Evolutionary conservation across 2,797 vertebrate genomes (phyloP), one percentile per base, ranked within the genome.

Genomic region (Knipowitschia caucasica): DNA sequence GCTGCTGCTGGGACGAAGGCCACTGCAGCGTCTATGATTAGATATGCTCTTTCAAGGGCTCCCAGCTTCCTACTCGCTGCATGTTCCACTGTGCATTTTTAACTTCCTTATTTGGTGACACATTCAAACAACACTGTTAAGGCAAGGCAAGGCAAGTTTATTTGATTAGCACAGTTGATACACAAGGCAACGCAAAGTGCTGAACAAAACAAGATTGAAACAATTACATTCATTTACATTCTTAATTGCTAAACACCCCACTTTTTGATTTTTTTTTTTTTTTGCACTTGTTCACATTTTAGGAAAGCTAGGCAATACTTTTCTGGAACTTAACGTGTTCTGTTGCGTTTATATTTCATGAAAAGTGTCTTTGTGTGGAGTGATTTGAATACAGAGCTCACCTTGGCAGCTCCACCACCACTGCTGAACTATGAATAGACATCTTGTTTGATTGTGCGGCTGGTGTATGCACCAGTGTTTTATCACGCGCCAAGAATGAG

Each of bases 1-100:
- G 67, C 21, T 39, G 51, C 38, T 63, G 26, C 7, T 31, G 70
- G 76, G 64, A 73, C 57, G 20, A 57, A 54, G 64, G 56, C 39
- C 53, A 24, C 29, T 42, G 29, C 14, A 75, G 60, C 27, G 21
- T 29, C 46, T 50, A 54, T 54, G 85, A 88, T 88, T 78, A 82
- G 83, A 87, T 81, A 71, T 5, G 7, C 39, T 43, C 29, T 56
- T 59, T 78, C 76, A 61, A 75, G 56, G 67, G 64, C 70, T 44
- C 26, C 5, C 18, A 10, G 23, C 34, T 3, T 50, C 40, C n/a
- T 36, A 6, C 24, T 58, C 29, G 47, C 34, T 50, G 50, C 50
- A 43, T 43, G 53, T 6, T 53, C 42, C 39, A 29, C 30, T 26
- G 14, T 10, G 53, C 49, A 46, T 58, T 50, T 58, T 50, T 40